Conservation (phyloP, 2,888 invertebrate genomes). For the Piscicola geometra region DNA sequence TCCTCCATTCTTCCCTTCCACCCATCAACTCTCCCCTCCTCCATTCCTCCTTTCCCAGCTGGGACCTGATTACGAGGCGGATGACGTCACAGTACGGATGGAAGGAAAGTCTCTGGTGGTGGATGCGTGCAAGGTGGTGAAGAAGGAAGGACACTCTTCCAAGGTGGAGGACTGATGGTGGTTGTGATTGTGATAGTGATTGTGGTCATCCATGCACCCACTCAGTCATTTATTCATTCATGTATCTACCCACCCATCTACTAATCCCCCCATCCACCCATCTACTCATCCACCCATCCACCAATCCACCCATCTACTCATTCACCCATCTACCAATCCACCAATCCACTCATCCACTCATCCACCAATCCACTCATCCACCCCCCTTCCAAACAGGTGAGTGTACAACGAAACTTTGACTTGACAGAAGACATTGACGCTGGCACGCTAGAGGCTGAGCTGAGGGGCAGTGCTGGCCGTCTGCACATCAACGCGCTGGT, state of each 20-base stretch:
- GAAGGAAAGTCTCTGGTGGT: slow-evolving; percentile 38
- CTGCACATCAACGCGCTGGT: slow-evolving; percentile 35
- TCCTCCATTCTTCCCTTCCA: not conserved
- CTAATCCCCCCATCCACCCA: too few species aligned
- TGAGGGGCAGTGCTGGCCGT: slow-evolving; percentile 32
- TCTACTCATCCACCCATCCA: not conserved
- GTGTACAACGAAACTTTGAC: slow-evolving; percentile 40
- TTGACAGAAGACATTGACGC: slow-evolving; percentile 40
- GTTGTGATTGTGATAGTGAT: not conserved
- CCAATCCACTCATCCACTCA: not conserved
- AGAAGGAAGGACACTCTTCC: slow-evolving; percentile 39
- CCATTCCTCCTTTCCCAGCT: slow-evolving; percentile 14
- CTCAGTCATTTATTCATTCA: too few species aligned
- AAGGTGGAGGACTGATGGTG: slow-evolving; percentile 24
- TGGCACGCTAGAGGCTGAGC: slow-evolving; percentile 36
- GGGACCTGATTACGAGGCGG: slow-evolving; percentile 38
- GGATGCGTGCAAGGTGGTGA: slow-evolving; percentile 38
- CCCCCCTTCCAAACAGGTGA: not conserved
- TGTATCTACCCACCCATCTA: not conserved
- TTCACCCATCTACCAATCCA: too few species aligned
- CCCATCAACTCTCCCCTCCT: not conserved
- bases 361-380: not conserved
- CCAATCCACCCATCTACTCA: too few species aligned
- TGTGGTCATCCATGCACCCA: too few species aligned
- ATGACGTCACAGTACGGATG: slow-evolving; percentile 40